phyloP scores from a whole-genome alignment of 2,797 vertebrate species.

The Neosilurus hyrtlii region DNA sequence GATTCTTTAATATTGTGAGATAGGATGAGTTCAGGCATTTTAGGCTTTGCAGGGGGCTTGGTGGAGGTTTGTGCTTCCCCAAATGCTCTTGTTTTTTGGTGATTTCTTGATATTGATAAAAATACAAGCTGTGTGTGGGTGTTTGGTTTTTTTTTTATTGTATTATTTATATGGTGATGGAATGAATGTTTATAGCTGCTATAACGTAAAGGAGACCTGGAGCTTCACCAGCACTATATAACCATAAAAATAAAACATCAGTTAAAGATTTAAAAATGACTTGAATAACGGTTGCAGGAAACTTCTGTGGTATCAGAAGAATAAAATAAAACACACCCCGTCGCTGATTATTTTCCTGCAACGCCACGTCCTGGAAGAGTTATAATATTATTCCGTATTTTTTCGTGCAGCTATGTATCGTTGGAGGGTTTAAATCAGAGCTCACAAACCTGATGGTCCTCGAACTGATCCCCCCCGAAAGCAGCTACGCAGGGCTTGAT shows the following conservation, averaged over 20 bases:
- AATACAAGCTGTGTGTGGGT: neutral
- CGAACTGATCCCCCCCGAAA: conserved; percentile 95
- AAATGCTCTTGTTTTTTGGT: neutral
- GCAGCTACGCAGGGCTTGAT: conserved; percentile 97
- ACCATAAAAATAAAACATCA: neutral
- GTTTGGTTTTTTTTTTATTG: neutral
- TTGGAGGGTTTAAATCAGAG: neutral
- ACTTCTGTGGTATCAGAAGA: neutral
- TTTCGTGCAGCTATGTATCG: neutral
- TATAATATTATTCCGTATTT: neutral
- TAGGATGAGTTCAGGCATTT: no score
- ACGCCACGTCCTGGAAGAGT: neutral
- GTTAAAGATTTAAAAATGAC: no score
- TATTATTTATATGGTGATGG: neutral
- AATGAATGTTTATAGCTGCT: neutral
- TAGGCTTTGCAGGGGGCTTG: no score
- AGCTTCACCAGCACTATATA: neutral
- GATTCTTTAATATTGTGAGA: no score
- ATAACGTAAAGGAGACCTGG: neutral
- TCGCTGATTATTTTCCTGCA: neutral
- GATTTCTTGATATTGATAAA: neutral
- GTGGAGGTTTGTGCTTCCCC: no score
- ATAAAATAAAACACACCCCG: neutral
- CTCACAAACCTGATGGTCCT: conserved; percentile 82
- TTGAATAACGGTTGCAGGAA: neutral